Evolutionary conservation across 2,797 vertebrate species (phyloP), one percentile per base, ranked within the genome.

Genomic region (Percopsis omiscomaycus): DNA sequence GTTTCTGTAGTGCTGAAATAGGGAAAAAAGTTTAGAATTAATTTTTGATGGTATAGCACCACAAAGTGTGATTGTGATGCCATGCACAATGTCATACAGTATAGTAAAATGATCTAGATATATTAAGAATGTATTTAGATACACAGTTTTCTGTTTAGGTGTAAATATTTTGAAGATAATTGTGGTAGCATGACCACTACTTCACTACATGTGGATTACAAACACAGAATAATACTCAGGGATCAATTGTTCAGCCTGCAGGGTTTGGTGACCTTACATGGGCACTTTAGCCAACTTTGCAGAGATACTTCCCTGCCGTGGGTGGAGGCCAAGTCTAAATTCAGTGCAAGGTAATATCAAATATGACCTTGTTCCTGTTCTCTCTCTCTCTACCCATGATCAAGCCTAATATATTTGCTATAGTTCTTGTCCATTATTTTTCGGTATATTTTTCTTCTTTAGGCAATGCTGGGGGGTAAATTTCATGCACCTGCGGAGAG

Each of bases 221-320:
- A 55, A 56, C 5, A 63, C 10, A 27, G 61, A 29, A 63, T 47
- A 46, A 58, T 51, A 59, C 64, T n/a, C 47, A n/a, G 42, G 5
- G 37, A 47, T 64, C 74, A 68, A 74, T 63, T 68, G 55, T 56
- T 53, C 57, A 70, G 64, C 49, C 61, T 59, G 45, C 55, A 67
- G 70, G 55, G 32, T 71, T 55, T 59, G 32, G 50, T 71, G 66
- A 72, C 69, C 55, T 63, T 46, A 71, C 76, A 75, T 12, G 59
- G 69, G 71, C 78, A 42, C 37, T 9, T 42, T 5, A 42, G 37
- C 37, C 37, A 42, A 42, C 70, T 46, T 51, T 71, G 60, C 55
- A 76, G 72, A 73, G 84, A 66, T 82, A 80, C 59, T 68, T 55
- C 58, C 60, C 65, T 51, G 29, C 5, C 4, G 10, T 59, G 56